These are phyloP conservation scores for Pachycephus smyrnensis DNA, from an alignment of 2,888 invertebrate species.

Conservation along the genomic window DNA sequence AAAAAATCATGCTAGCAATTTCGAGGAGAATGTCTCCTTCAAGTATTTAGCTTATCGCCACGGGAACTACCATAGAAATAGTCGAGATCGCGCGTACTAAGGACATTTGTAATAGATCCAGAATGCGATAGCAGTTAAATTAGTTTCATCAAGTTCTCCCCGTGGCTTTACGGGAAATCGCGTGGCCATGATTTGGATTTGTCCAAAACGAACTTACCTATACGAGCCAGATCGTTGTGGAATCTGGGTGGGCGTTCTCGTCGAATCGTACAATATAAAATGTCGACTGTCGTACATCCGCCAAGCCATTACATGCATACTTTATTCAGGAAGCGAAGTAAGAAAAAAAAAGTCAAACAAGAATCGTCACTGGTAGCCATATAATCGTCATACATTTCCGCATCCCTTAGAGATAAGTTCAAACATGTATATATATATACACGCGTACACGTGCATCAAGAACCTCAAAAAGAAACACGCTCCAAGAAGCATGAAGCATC, in stretches of 20 bases:
- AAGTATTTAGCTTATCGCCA: background rate
- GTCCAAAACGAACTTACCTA: slow-evolving; percentile 42
- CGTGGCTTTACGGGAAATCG: slow-evolving; percentile 40
- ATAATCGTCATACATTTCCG: background rate
- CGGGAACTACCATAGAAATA: background rate
- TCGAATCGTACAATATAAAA: slow-evolving; percentile 21
- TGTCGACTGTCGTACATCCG: slow-evolving; percentile 27
- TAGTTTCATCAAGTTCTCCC: slow-evolving; percentile 53
- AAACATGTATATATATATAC: too few species aligned
- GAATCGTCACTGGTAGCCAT: background rate
- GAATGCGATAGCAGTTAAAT: slow-evolving; percentile 53
- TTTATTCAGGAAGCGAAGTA: background rate
- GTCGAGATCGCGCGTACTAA: slow-evolving; percentile 34
- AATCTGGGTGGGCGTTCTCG: background rate
- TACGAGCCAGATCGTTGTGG: background rate
- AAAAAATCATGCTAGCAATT: background rate
- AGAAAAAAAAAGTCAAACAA: background rate
- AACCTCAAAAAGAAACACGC: background rate
- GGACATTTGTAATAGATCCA: slow-evolving; percentile 52
- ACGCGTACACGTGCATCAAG: too few species aligned
- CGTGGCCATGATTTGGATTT: slow-evolving; percentile 47
- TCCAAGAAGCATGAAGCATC: background rate
- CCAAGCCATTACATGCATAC: background rate
- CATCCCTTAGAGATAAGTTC: background rate
- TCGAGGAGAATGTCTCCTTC: background rate